Evolutionary conservation across 2,888 invertebrate genomes (phyloP).

Genomic region (Hyposoter dolosus): DNA sequence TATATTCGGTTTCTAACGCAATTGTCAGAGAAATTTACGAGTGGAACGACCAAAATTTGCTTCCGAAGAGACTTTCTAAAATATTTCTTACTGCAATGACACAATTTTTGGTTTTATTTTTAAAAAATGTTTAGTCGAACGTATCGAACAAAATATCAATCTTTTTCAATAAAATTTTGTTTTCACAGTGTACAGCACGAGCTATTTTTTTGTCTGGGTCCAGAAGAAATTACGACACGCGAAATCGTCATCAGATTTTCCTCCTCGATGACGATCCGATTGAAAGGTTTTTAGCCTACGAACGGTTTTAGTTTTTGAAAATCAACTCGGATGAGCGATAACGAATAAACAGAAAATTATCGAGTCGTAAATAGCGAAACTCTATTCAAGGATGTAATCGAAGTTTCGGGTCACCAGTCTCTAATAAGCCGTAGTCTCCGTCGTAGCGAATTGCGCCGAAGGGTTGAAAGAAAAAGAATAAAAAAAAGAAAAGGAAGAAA

Average conservation of each 20-base stretch:
- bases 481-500: constrained; percentile 8
- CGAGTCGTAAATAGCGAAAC: not conserved
- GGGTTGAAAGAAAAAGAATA: no score
- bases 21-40: no score
- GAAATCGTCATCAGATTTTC: not conserved
- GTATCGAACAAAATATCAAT: no score
- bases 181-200: no score
- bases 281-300: not conserved
- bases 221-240: not conserved
- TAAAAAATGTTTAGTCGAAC: no score
- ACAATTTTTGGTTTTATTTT: no score
- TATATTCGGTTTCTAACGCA: no score
- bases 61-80: no score
- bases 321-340: not conserved
- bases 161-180: no score
- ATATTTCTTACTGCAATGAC: no score
- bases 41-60: no score
- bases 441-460: constrained; percentile 1
- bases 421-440: constrained; percentile 35
- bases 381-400: constrained; percentile 1
- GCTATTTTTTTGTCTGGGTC: not conserved
- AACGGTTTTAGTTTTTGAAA: not conserved
- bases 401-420: constrained; percentile 49
- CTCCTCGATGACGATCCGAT: not conserved
- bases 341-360: not conserved